Base-by-base conservation (phyloP, 2,888 invertebrate genomes). In the Melieria crassipennis region DNA sequence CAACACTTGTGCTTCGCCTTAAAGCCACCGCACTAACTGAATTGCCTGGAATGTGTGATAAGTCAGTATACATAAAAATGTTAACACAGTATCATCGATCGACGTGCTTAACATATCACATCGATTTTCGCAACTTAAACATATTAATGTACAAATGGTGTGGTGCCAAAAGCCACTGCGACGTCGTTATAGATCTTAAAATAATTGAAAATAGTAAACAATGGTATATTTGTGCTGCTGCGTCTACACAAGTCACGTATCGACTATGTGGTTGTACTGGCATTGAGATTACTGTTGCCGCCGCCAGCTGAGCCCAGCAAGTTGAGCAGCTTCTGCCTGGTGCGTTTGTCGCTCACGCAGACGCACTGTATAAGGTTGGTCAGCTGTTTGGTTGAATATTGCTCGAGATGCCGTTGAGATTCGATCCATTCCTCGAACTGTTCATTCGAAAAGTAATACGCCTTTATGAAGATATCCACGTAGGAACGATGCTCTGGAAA, bases 391-490 rank as follows among this genome's bases (percentile, higher is more conserved):
- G 91, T 89, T 0, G 96, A 94, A 88, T 98, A 99, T 84, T 96
- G 96, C 76, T 90, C 91, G 83, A 94, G 92, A 85, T 97, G 95
- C 73, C 91, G 91, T 83, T 96, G 94, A 56, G 94, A 93, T 77
- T 91, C 90, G 7, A 99, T 91, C 92, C 98, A 99, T 64, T 92
- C 91, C 84, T 98, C 97, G 55, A 99, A 88, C 68, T 92, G 93
- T 73, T 91, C 91, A 80, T 97, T 93, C 0, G 97, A 95, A 77
- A 97, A 89, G 88, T 99, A 99, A 85, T 94, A 99, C 0, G 98
- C 98, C 85, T 99, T 99, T 0, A 99, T 94, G 83, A 97, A 99
- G 69, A 91, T 91, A 87, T 99, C 98, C 0, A 99, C 98, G 81
- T 94, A 96, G 69, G 94, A 93, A 76, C 93, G 92, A 81, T 94